Evolutionary conservation across 2,888 invertebrate species (phyloP).

Genomic region (Microctonus brassicae): DNA sequence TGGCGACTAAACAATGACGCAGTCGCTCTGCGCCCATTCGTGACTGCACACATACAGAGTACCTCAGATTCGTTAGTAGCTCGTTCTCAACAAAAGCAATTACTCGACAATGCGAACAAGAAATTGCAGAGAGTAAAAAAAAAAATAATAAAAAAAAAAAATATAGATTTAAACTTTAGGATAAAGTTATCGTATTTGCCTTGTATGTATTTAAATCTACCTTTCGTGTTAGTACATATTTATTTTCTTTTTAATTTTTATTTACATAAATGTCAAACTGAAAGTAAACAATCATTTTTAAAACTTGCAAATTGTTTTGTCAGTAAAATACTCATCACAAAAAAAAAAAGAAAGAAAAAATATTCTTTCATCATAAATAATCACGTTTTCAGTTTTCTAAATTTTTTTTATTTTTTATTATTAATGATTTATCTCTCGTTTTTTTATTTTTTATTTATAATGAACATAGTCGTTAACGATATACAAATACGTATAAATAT

Average conservation of each 20-base stretch:
- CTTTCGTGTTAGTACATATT: neutral
- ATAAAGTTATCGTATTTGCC: neutral
- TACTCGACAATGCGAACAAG: conserved; percentile 20
- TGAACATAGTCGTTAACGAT: no score
- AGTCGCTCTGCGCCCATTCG: conserved; percentile 19
- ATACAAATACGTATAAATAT: neutral
- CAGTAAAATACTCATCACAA: no score
- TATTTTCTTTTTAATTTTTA: neutral
- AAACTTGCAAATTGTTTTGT: no score
- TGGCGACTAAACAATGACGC: conserved; percentile 8
- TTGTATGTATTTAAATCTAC: neutral
- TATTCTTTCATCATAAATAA: no score
- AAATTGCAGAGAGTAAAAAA: neutral
- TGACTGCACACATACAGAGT: conserved; percentile 8
- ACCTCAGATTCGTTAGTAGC: conserved; percentile 15
- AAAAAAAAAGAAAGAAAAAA: no score
- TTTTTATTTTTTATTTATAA: no score
- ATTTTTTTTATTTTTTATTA: no score
- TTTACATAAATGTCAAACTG: no score
- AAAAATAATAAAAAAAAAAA: neutral
- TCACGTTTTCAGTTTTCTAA: no score
- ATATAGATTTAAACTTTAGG: neutral
- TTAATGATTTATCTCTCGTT: no score
- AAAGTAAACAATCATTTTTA: no score
- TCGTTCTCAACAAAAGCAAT: conserved; percentile 21